Conservation (phyloP, 2,797 vertebrate species). For the Urosaurus nigricauda region DNA sequence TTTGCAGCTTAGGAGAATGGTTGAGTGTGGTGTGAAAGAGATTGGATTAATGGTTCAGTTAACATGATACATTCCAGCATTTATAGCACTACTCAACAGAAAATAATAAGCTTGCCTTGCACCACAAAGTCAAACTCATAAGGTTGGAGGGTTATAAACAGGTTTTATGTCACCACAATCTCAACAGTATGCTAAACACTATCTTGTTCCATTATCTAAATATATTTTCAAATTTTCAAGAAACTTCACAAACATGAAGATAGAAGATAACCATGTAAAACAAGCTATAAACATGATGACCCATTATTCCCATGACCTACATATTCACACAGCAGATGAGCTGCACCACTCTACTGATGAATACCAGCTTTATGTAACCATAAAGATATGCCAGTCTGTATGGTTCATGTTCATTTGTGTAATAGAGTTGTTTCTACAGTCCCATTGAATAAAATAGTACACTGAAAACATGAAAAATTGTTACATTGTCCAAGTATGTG, state of each 20-base stretch:
- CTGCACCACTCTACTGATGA: no score
- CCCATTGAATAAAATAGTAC: no score
- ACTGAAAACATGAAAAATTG: no score
- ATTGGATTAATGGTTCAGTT: slow-evolving; percentile 36
- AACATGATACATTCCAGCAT: neutral
- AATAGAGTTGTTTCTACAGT: no score
- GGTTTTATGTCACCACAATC: slow-evolving; percentile 6
- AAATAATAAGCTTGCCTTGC: slow-evolving; percentile 29
- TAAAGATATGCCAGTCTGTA: no score
- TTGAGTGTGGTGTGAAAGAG: slow-evolving; percentile 24
- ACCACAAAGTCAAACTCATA: slow-evolving; percentile 19
- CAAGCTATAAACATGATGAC: neutral
- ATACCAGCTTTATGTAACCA: no score
- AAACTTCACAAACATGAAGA: neutral
- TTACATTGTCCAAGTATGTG: no score
- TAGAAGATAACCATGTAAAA: neutral
- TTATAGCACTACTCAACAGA: slow-evolving; percentile 19
- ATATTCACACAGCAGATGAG: no score
- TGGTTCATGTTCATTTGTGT: no score
- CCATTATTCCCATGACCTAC: no score
- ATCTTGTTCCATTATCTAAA: slow-evolving; percentile 35
- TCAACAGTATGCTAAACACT: slow-evolving; percentile 21
- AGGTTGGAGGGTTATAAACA: slow-evolving; percentile 35
- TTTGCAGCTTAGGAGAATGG: slow-evolving; percentile 11
- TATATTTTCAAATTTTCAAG: slow-evolving; percentile 23